Base-by-base conservation (phyloP, 1,140 invertebrate genomes). In the Drosophila leontia region DNA sequence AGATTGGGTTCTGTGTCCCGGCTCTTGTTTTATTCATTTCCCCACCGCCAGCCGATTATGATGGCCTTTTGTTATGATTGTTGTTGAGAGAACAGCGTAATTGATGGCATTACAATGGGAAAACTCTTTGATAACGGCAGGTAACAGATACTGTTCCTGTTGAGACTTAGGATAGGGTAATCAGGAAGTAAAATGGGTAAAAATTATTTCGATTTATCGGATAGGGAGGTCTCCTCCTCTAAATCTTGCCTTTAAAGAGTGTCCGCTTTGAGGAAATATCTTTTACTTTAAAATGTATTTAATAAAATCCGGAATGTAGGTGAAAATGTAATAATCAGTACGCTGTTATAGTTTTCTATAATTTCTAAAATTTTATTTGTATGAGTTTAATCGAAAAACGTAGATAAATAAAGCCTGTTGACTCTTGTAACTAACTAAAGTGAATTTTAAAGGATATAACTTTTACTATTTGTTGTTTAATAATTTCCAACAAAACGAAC, bases 11-110 rank as follows among this genome's bases (percentile, higher is more conserved):
- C 41, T 65, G 51, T 75, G 59, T 58, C 47, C 53, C 50, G 63
- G 51, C 70, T 50, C 67, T 72, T 72, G 53, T 72, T 71, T 71
- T 71, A 48, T 71, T 72, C 44, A 48, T 50, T 60, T 51, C 13
- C 45, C 45, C 37, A 12, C 68, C 32, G 37, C 44, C 63, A 74
- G 55, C 55, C 67, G 67, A 76, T 76, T 76, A 75, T 65, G 61
- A 75, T 75, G 44, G 71, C 50, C 74, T 65, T 76, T 76, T 76
- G 60, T 76, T 65, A 37, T 41, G 74, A 42, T 53, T 55, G 74
- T 39, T 77, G 56, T 60, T 78, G n/a, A 39, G 45, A 60, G 51
- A 69, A 39, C 57, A 37, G 9, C 19, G 39, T 69, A 77, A 77
- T 77, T 76, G 68, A 71, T 69, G 68, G 41, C 5, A 35, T 34